phyloP scores from a whole-genome alignment of 2,113 vertebrate genomes.

The Catharus minimus region DNA sequence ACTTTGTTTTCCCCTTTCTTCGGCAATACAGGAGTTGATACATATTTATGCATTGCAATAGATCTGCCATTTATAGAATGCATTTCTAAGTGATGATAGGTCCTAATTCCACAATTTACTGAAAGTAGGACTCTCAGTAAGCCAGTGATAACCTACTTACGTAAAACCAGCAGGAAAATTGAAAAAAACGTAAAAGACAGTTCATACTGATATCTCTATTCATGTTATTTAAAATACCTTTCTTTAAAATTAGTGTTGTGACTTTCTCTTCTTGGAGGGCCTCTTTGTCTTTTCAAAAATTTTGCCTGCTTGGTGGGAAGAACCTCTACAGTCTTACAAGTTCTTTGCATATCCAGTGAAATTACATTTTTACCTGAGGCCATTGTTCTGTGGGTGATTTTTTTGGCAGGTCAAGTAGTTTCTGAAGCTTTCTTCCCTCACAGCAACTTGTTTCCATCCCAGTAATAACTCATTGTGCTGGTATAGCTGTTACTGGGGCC shows the following conservation, averaged over 20 bases:
- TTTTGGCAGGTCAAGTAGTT: background rate
- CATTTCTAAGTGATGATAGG: background rate
- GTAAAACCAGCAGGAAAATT: background rate
- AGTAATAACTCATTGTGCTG: background rate
- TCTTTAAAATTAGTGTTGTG: background rate
- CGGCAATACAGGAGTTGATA: background rate
- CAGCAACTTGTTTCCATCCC: background rate
- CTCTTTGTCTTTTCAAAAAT: background rate
- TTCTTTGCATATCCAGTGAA: background rate
- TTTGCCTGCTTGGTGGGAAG: background rate
- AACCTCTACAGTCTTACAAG: background rate
- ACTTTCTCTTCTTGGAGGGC: background rate
- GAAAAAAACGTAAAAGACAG: background rate
- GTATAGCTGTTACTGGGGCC: background rate
- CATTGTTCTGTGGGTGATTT: background rate
- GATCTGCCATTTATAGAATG: background rate
- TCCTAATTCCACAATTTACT: background rate
- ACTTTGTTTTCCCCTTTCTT: background rate
- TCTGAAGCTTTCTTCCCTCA: background rate
- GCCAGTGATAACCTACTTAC: background rate
- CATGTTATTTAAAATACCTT: background rate
- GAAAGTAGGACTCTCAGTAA: background rate
- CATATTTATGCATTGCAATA: rapidly evolving
- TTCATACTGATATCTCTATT: background rate
- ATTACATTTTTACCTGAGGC: background rate